Evolutionary conservation across 1,140 invertebrate species (phyloP).

Genomic region (Cotesia glomerata): DNA sequence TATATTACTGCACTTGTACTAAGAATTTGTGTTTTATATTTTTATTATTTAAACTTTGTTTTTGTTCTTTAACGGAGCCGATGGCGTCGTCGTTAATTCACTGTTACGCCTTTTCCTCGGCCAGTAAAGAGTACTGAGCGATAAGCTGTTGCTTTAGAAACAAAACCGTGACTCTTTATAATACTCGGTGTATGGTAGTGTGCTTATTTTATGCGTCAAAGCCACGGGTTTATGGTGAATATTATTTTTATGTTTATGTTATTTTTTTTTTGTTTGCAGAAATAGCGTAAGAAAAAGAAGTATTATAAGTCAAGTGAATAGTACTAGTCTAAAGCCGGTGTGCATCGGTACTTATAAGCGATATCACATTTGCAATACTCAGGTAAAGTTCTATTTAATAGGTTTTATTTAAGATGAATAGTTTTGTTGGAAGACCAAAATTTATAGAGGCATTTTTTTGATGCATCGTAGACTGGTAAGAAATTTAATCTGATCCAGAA

Average conservation of each 20-base stretch:
- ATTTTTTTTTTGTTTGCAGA: slow-evolving; percentile 47
- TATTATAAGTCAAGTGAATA: slow-evolving; percentile 43
- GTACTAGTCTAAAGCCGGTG: slow-evolving; percentile 45
- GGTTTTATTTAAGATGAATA: no score
- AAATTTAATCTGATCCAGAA: background rate
- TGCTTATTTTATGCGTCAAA: background rate
- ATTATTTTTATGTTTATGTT: background rate
- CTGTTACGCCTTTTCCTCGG: background rate
- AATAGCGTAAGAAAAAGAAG: slow-evolving; percentile 51
- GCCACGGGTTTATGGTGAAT: background rate
- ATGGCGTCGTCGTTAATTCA: slow-evolving; percentile 9
- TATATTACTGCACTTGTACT: background rate
- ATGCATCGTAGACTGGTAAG: no score
- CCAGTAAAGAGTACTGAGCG: background rate
- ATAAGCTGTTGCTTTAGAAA: background rate
- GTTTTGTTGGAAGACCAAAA: no score
- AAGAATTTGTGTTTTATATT: background rate
- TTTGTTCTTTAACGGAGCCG: slow-evolving; percentile 6
- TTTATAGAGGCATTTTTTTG: no score
- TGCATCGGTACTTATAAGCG: slow-evolving; percentile 73
- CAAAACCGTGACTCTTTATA: background rate
- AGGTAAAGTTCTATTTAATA: slow-evolving; percentile 61
- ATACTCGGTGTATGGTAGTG: background rate
- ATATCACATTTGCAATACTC: slow-evolving; percentile 76
- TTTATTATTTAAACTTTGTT: background rate